Evolutionary conservation across 2,113 vertebrate species (phyloP).

Genomic region (Cyprinodon variegatus): DNA sequence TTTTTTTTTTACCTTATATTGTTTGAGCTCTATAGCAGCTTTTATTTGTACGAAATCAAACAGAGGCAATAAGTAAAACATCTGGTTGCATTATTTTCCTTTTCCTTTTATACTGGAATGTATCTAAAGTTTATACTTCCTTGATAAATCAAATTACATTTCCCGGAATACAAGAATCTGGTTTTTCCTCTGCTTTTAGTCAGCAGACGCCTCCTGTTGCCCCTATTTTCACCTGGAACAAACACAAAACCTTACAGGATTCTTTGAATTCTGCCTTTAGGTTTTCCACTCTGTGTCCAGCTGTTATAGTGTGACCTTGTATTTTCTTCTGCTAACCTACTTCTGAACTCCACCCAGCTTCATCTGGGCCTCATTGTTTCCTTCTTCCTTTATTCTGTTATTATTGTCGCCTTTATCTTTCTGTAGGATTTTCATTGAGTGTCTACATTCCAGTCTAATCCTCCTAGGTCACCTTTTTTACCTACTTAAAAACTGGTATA

Average conservation of each 20-base stretch:
- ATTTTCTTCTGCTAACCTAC: neutral
- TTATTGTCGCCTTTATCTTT: neutral
- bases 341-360: neutral
- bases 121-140: no score
- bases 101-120: no score
- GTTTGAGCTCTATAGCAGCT: no score
- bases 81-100: no score
- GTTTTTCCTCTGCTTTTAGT: neutral
- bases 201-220: neutral
- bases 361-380: neutral
- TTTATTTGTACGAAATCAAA: no score
- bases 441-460: neutral
- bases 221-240: neutral
- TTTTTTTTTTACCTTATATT: no score
- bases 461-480: neutral
- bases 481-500: neutral
- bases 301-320: neutral
- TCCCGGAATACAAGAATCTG: neutral
- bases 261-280: neutral
- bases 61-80: no score
- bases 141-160: neutral
- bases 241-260: neutral
- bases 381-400: neutral
- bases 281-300: neutral
- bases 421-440: neutral